Evolutionary conservation across 2,113 vertebrate genomes (phyloP).

Genomic region (Bambusicola thoracicus): DNA sequence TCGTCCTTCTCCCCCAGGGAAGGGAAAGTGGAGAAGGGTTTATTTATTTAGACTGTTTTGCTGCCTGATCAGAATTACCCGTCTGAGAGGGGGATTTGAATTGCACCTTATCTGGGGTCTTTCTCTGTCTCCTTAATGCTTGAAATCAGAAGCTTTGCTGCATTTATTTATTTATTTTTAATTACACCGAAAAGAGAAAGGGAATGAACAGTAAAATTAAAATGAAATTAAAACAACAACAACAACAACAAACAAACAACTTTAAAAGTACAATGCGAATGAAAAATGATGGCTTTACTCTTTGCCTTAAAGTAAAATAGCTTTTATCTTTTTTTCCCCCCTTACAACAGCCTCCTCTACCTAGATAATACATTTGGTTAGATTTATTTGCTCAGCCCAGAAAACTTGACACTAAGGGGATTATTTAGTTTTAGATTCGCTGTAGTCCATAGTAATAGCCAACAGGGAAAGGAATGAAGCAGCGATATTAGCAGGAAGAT

Average conservation of each 20-base stretch:
- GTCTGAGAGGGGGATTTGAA: constrained; percentile 68
- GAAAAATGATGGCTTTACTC: constrained; percentile 77
- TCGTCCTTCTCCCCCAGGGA: neutral
- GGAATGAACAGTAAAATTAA: constrained; percentile 58
- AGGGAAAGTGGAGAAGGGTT: neutral
- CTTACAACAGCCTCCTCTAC: constrained; percentile 84
- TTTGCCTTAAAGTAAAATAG: constrained; percentile 85
- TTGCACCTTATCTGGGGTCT: constrained; percentile 53
- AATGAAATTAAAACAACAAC: constrained; percentile 60
- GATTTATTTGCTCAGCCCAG: constrained; percentile 88
- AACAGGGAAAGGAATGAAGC: constrained; percentile 88
- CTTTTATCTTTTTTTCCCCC: constrained; percentile 77
- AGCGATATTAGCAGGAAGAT: constrained; percentile 84
- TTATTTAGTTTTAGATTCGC: constrained; percentile 95
- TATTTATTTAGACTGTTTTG: constrained; percentile 61
- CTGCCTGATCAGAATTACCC: constrained; percentile 59
- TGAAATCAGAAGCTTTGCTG: constrained; percentile 48
- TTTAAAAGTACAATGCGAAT: constrained; percentile 74
- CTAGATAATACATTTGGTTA: constrained; percentile 93
- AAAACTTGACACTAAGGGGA: constrained; percentile 97
- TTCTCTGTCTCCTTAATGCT: constrained; percentile 63
- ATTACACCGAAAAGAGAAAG: constrained; percentile 69
- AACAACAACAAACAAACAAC: neutral
- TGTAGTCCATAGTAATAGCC: constrained; percentile 91
- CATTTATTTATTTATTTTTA: constrained; percentile 70